Evolutionary conservation across 2,888 invertebrate species (phyloP), one percentile per base, ranked within the genome.

Genomic region (Thera obeliscata): DNA sequence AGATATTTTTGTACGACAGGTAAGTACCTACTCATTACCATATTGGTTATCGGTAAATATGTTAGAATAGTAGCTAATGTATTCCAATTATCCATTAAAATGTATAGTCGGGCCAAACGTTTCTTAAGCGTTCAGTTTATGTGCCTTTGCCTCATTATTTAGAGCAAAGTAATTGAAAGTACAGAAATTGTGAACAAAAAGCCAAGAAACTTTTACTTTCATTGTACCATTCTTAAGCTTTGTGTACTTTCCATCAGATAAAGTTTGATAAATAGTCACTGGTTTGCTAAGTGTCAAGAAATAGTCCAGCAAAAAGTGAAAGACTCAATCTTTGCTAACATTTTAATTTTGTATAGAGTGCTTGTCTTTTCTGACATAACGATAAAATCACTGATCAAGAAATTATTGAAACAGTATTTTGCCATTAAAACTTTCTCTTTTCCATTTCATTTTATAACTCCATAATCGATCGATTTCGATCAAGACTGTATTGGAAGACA

Each of bases 311-410:
- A 41, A 38, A 38, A 61, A 56, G 22, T 49, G 55, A 56, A 22
- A 50, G 60, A 67, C 61, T 71, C 69, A 67, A 71, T 72, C 73
- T 70, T 69, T 67, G 71, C 70, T 71, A 68, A 68, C 72, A 69
- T 69, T 70, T 67, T 70, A 69, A 66, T 73, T 70, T 50, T 54
- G 9, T 67, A 41, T 12, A 33, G 11, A 67, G 67, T 66, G 66
- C 60, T 60, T 69, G 65, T 67, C 66, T 59, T 65, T 63, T 65
- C 58, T 67, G 71, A 71, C 64, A 60, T 66, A 62, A 60, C 56
- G 75, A 75, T 75, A 69, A 71, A 70, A 75, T 75, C 75, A 64
- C 59, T 64, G 65, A 61, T 68, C 70, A 67, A 66, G 59, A 72
- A 69, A 68, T 70, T 60, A 64, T 66, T 55, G 66, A 57, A 65